Base-by-base conservation (phyloP, 2,113 vertebrate genomes). In the Rhynchopsitta pachyrhyncha region DNA sequence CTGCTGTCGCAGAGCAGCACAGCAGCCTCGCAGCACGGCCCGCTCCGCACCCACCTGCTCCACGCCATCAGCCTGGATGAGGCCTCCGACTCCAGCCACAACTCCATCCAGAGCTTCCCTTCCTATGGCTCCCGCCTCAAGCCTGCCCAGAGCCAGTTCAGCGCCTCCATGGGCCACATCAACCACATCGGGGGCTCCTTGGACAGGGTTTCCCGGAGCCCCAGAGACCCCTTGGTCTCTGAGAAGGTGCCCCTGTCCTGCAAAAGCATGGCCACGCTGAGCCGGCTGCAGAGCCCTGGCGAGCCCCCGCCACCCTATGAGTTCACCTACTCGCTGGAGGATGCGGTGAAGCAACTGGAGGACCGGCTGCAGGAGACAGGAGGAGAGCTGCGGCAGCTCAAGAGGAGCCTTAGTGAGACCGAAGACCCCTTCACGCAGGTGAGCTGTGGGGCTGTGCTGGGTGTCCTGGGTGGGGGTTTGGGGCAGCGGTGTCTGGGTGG, bases 81-180 rank as follows among this genome's bases (percentile, higher is more conserved):
- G 73, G 98, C 99, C 95, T 99, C 74, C 0, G 99, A 99, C 95
- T 99, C 99, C 13, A 99, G 99, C 67, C 98, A 99, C 92, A 99
- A 99, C 70, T 99, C 99, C 87, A 98, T 99, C 97, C 99, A 98
- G 97, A 99, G 99, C 62, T 98, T 99, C 88, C 98, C 98, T 0
- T 98, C 99, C 7, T 99, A 99, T 6, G 97, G 98, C 60, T 98
- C 98, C 29, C 98, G 98, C 19, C 98, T 99, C 91, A 98, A 98
- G 66, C 98, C 98, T 25, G 98, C 99, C 55, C 98, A 98, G 52
- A 91, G 97, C 89, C 98, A 99, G 92, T 99, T 99, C 97, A 99
- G 99, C 5, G 99, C 99, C 81, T 99, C 99, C 14, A 98, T 99
- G 98, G 99, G 99, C 88, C 99, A 99, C 96, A 99, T 99, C 93